Evolutionary conservation across 1,140 invertebrate genomes (phyloP), one percentile per base, ranked within the genome.

Genomic region (Oncopodura yosiiana): DNA sequence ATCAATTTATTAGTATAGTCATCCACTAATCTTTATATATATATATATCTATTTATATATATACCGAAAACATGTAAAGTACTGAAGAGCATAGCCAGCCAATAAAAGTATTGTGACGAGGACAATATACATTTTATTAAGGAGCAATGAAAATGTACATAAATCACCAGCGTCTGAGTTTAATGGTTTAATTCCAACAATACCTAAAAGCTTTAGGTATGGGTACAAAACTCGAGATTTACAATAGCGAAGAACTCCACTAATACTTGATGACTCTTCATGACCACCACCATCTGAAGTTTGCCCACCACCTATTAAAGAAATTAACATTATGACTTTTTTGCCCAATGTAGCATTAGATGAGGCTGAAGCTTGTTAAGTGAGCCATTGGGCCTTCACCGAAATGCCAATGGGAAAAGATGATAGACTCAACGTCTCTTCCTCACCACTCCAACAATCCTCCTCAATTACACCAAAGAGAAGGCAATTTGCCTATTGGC

Each of bases 31-130:
- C n/a, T n/a, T n/a, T 50, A 38, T 19, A 36, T 50, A 26, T 16
- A 38, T 30, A 9, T 39, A 16, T 18, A 18, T 11, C 42, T 11
- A 14, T 26, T 26, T 14, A 44, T 8, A 11, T 18, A 30, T 66
- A 70, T 67, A 82, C 81, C 83, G 77, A 65, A 83, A 85, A 69
- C 82, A 84, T 48, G 81, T 76, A 72, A 85, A 78, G 64, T 82
- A 86, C 63, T 86, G 83, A 39, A 86, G 68, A 55, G 83, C 66
- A 66, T 87, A 86, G 61, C 84, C 84, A 44, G 80, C 64, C 46
- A 77, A 72, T 70, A 87, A 77, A 45, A 78, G 71, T 53, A 80
- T 67, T 19, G 79, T 73, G 19, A 86, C 78, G 67, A 81, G 74
- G 37, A 79, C 63, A 9, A 81, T 80, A 65, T 86, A 83, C 53